A percentile compares a stretch with the other conserved stretches of the same genome.
Conservation (phyloP, 2,888 invertebrate genomes). For the Cordilura impudica region DNA sequence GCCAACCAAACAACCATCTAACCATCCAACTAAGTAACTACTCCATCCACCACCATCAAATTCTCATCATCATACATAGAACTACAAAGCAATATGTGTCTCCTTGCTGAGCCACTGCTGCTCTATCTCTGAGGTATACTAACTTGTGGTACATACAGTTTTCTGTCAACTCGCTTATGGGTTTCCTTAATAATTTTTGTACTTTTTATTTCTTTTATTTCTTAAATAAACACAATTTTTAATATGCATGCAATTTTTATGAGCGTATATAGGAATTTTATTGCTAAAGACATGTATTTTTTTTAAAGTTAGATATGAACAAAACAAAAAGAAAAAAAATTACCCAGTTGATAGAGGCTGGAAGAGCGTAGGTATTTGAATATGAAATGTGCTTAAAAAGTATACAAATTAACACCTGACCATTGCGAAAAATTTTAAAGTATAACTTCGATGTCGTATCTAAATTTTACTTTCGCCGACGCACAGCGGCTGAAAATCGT, state of each 20-base stretch:
- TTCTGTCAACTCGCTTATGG: conserved; percentile 28
- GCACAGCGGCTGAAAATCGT: no score
- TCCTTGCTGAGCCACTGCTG: conserved; percentile 19
- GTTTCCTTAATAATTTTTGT: neutral
- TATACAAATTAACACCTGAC: no score
- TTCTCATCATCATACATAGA: neutral
- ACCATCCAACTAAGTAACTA: neutral
- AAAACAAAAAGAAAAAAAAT: conserved; percentile 28
- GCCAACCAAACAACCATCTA: neutral
- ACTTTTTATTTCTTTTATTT: conserved; percentile 54
- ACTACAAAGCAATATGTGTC: conserved; percentile 26
- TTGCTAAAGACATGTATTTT: conserved; percentile 73
- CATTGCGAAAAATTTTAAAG: no score
- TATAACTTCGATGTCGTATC: no score
- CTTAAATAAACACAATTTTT: conserved; percentile 77
- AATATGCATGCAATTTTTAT: conserved; percentile 78
- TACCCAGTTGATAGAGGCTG: neutral
- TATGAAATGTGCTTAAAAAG: neutral
- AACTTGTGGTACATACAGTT: conserved; percentile 22
- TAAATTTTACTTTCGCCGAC: no score
- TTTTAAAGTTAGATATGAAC: conserved; percentile 54
- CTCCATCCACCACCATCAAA: neutral
- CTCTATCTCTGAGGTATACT: conserved; percentile 20
- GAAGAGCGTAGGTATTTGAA: neutral
- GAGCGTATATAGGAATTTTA: conserved; percentile 78